A percentile compares a stretch with the other conserved stretches of the same genome.
phyloP scores from a whole-genome alignment of 2,888 invertebrate species.

The Rutpela maculata region DNA sequence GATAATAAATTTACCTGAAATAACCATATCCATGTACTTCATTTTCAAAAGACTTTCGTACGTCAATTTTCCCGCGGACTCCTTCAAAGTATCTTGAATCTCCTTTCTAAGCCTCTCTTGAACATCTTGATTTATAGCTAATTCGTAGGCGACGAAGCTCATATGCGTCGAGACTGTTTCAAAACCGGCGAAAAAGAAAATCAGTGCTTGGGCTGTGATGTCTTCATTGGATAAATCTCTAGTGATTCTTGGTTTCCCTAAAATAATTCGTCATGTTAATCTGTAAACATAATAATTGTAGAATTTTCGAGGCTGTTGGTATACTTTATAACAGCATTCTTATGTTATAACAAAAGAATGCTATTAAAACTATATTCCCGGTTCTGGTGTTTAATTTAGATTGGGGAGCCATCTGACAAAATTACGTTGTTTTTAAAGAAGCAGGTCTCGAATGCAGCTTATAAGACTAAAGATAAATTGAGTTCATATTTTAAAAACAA shows the following conservation, averaged over 20 bases:
- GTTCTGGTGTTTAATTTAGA: too few species aligned
- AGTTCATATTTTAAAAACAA: too few species aligned
- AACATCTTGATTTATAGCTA: slow-evolving; percentile 78
- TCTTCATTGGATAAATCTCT: slow-evolving; percentile 69
- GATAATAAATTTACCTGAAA: slow-evolving; percentile 72
- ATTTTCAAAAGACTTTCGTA: slow-evolving; percentile 76
- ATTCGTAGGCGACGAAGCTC: slow-evolving; percentile 76
- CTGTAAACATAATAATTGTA: too few species aligned
- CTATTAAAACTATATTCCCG: too few species aligned
- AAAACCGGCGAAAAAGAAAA: slow-evolving; percentile 76
- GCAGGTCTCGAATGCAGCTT: too few species aligned
- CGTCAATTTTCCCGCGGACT: slow-evolving; percentile 68
- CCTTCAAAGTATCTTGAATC: slow-evolving; percentile 72
- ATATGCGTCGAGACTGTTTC: slow-evolving; percentile 74
- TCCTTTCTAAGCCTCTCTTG: slow-evolving; percentile 77
- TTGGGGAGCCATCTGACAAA: too few species aligned
- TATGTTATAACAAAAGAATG: too few species aligned
- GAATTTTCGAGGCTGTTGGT: too few species aligned
- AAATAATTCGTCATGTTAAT: neutral
- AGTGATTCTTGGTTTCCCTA: neutral
- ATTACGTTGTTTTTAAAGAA: too few species aligned
- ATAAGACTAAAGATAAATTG: too few species aligned
- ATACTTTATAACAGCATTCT: too few species aligned
- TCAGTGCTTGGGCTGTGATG: slow-evolving; percentile 76
- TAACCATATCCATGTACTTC: slow-evolving; percentile 79